phyloP scores from a whole-genome alignment of 2,113 vertebrate species.

The Rhineura floridana region DNA sequence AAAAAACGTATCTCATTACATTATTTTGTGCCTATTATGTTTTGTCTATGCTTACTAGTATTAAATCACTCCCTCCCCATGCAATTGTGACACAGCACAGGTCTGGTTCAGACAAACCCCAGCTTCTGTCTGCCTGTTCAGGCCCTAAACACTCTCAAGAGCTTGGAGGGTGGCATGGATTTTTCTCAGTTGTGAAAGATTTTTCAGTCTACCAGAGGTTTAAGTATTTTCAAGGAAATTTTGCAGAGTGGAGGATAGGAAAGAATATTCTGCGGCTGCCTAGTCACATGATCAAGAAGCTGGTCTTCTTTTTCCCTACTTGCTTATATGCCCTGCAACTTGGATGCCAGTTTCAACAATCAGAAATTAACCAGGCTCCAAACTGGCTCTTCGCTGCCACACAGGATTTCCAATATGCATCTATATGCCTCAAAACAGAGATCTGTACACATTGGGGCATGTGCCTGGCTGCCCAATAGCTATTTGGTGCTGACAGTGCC shows the following conservation, averaged over 20 bases:
- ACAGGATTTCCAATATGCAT: neutral
- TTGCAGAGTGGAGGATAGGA: conserved; percentile 65
- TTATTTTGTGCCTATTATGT: conserved; percentile 60
- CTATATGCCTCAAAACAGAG: neutral
- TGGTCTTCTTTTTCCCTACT: conserved; percentile 69
- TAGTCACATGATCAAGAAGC: conserved; percentile 65
- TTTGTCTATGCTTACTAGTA: conserved; percentile 47
- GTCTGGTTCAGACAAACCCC: neutral
- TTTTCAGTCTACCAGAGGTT: conserved; percentile 68
- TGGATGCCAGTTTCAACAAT: too few species aligned
- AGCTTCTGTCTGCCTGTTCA: neutral
- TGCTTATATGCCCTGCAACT: neutral
- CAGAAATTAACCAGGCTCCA: neutral
- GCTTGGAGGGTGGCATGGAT: neutral
- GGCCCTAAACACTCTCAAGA: neutral
- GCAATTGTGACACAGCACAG: conserved; percentile 18
- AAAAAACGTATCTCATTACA: conserved; percentile 27
- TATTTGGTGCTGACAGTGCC: neutral
- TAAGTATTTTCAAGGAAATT: conserved; percentile 72
- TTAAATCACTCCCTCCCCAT: conserved; percentile 70
- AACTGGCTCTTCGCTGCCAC: neutral
- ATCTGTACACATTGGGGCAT: neutral
- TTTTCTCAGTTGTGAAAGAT: conserved; percentile 52
- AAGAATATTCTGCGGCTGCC: conserved; percentile 66
- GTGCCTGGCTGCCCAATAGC: neutral